A percentile compares a stretch with the other conserved stretches of the same genome.
phyloP scores from a whole-genome alignment of 2,888 invertebrate genomes.

The Leucania comma region DNA sequence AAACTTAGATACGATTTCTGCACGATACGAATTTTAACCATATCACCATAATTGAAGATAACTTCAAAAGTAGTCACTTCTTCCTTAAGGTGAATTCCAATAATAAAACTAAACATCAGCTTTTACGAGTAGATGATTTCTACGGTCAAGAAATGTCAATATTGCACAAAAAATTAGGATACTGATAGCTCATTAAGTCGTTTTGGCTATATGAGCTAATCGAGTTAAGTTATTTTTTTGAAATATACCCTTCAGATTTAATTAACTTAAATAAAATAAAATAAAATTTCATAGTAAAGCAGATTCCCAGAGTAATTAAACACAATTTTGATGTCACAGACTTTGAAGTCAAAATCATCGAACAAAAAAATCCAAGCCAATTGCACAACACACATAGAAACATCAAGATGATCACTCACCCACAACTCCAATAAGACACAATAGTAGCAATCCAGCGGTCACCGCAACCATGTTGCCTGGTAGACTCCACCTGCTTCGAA shows the following conservation, averaged over 20 bases:
- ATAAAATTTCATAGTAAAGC: neutral
- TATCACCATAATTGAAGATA: neutral
- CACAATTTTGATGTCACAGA: neutral
- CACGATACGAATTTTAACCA: neutral
- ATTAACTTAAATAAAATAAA: no score
- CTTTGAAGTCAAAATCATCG: neutral
- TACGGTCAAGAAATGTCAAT: no score
- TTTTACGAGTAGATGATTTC: no score
- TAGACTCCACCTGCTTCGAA: conserved; percentile 56
- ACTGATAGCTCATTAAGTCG: no score
- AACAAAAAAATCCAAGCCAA: neutral
- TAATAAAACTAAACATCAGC: no score
- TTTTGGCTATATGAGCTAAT: neutral
- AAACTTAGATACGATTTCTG: conserved; percentile 1
- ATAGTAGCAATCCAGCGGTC: conserved; percentile 61
- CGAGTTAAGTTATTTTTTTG: neutral
- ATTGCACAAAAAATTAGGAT: no score
- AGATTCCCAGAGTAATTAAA: neutral
- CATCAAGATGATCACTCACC: conserved; percentile 54
- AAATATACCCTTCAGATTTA: neutral
- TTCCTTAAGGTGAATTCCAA: no score
- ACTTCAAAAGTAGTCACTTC: neutral
- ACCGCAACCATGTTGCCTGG: conserved; percentile 65
- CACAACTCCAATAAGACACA: conserved; percentile 54
- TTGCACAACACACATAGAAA: conserved; percentile 6